Conservation (phyloP, 1,140 invertebrate species). For the Sipha flava region DNA sequence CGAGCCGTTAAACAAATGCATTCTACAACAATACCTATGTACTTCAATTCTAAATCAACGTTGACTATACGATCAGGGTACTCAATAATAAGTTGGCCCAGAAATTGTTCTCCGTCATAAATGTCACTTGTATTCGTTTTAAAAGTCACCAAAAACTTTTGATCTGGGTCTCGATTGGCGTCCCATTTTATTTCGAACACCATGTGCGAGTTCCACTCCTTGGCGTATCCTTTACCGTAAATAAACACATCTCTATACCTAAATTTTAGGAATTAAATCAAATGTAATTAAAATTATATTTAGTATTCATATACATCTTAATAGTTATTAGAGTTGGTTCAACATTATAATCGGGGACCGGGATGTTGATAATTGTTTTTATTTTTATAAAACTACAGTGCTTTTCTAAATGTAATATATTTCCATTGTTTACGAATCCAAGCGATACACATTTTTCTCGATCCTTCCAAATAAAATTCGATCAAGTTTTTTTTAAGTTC, state of each 20-base stretch:
- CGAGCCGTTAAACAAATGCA: background rate
- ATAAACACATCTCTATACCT: conserved; percentile 65
- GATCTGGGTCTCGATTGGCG: conserved; percentile 65
- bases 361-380: too few relatives aligned
- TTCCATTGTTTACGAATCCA: too few relatives aligned
- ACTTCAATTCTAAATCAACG: conserved; percentile 36
- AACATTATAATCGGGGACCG: too few relatives aligned
- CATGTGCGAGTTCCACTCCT: conserved; percentile 51
- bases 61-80: conserved; percentile 64
- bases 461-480: too few relatives aligned
- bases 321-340: too few relatives aligned
- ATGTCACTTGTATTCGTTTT: conserved; percentile 44
- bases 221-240: conserved; percentile 51
- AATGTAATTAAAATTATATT: too few relatives aligned
- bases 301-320: too few relatives aligned
- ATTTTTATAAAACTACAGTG: too few relatives aligned
- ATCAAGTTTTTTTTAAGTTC: too few relatives aligned
- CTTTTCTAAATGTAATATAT: too few relatives aligned
- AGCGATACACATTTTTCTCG: too few relatives aligned
- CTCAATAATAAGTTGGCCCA: conserved; percentile 52
- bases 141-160: conserved; percentile 53
- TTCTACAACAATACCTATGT: background rate
- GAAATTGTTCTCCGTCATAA: conserved; percentile 50
- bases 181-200: conserved; percentile 70
- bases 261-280: background rate